Conservation (phyloP, 2,797 vertebrate genomes). For the Carapus acus region DNA sequence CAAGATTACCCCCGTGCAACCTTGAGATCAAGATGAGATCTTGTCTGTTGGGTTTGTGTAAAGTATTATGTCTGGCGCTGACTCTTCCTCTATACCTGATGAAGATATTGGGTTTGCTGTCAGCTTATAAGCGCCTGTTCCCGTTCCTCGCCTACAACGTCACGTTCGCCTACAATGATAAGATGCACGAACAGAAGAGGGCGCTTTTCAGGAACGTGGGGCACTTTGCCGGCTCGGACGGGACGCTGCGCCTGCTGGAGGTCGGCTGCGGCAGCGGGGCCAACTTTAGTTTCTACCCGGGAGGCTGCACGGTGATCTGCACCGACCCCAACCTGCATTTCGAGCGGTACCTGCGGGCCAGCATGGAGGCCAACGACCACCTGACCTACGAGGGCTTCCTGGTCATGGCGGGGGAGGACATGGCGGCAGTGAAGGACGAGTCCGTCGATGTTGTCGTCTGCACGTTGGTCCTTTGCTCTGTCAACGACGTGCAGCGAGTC, state of each 20-base stretch:
- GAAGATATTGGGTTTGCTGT: slow-evolving; percentile 42
- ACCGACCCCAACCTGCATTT: slow-evolving; percentile 72
- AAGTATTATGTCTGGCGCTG: slow-evolving; percentile 30
- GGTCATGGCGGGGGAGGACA: slow-evolving; percentile 68
- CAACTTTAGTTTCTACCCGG: slow-evolving; percentile 68
- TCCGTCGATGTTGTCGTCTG: slow-evolving; percentile 77
- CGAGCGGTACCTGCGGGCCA: slow-evolving; percentile 61
- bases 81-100: slow-evolving; percentile 34
- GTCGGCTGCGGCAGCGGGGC: slow-evolving; percentile 70
- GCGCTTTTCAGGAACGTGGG: slow-evolving; percentile 63
- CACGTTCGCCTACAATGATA: slow-evolving; percentile 59
- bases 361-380: slow-evolving; percentile 72
- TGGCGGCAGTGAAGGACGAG: slow-evolving; percentile 63
- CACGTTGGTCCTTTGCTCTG: slow-evolving; percentile 75
- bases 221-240: slow-evolving; percentile 44
- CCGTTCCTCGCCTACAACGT: slow-evolving; percentile 63
- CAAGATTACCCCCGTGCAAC: background rate
- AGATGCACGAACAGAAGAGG: slow-evolving; percentile 62
- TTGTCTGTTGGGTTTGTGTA: slow-evolving; percentile 35
- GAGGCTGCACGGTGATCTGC: slow-evolving; percentile 68
- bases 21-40: slow-evolving; percentile 26
- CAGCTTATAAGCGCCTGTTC: slow-evolving; percentile 67
- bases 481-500: slow-evolving; percentile 53
- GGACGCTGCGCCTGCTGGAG: slow-evolving; percentile 64
- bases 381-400: slow-evolving; percentile 68